A percentile compares a stretch with the other conserved stretches of the same genome.
These are phyloP conservation scores for Nilaparvata lugens DNA, from an alignment of 1,140 invertebrate species.

Conservation along the genomic window DNA sequence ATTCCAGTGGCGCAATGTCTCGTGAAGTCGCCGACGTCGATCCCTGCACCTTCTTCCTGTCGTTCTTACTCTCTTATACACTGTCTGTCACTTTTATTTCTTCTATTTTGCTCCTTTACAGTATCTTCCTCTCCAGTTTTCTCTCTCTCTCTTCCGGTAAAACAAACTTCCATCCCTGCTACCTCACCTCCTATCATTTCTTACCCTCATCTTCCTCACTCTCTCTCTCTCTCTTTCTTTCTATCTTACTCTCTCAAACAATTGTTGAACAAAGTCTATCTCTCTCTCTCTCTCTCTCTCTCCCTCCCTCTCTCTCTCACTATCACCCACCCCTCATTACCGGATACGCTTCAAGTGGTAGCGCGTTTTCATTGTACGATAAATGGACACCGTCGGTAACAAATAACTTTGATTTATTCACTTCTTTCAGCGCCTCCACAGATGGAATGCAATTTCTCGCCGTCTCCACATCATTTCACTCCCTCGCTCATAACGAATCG, in stretches of 20 bases:
- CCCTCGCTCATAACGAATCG: background rate
- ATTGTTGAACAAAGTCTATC: conserved; percentile 14
- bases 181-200: conserved; percentile 9
- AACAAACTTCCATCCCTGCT: too few relatives aligned
- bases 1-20: conserved; percentile 1
- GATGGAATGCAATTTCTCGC: background rate
- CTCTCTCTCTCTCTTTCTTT: conserved; percentile 9
- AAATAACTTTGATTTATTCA: conserved; percentile 3
- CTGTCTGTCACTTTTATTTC: background rate
- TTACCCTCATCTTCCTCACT: conserved; percentile 17
- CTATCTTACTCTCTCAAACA: conserved; percentile 18
- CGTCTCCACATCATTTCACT: background rate
- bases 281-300: conserved; percentile 21
- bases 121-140: conserved; percentile 10
- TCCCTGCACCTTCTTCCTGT: background rate
- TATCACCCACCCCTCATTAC: background rate
- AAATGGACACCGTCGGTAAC: background rate
- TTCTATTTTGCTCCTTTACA: conserved; percentile 2
- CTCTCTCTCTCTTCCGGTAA: conserved; percentile 12
- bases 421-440: background rate
- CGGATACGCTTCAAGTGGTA: background rate
- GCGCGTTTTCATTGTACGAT: background rate
- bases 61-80: background rate
- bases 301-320: background rate
- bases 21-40: background rate